A percentile compares a stretch with the other conserved stretches of the same genome.
Evolutionary conservation across 2,888 invertebrate genomes (phyloP).

Genomic region (Macaria liturata): DNA sequence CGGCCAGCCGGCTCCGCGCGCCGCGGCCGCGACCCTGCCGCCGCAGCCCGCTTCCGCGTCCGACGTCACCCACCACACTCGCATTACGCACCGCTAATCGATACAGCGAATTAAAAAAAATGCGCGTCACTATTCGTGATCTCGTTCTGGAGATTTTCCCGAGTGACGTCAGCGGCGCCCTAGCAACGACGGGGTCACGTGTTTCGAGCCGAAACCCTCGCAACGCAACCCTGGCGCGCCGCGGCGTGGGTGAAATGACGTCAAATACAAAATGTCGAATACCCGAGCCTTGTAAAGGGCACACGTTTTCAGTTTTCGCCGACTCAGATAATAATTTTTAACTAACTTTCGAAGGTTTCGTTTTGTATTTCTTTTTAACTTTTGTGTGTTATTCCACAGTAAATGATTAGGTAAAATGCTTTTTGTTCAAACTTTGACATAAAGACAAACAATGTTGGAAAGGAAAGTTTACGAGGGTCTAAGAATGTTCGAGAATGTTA

Average conservation of each 20-base stretch:
- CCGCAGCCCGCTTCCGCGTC: slow-evolving; percentile 63
- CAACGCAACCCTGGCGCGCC: slow-evolving; percentile 30
- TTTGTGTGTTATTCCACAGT: slow-evolving; percentile 25
- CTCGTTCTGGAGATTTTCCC: slow-evolving; percentile 45
- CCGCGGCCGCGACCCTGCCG: slow-evolving; percentile 59
- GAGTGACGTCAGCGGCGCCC: slow-evolving; percentile 61
- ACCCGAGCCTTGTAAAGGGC: slow-evolving; percentile 37
- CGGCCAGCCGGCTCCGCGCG: slow-evolving; percentile 42
- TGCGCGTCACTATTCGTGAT: slow-evolving; percentile 44
- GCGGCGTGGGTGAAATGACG: slow-evolving; percentile 46
- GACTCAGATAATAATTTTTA: slow-evolving; percentile 34
- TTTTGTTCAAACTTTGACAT: slow-evolving; percentile 5
- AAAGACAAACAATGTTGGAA: slow-evolving; percentile 7
- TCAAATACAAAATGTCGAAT: slow-evolving; percentile 41
- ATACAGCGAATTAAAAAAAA: slow-evolving; percentile 45
- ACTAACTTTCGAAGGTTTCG: slow-evolving; percentile 30
- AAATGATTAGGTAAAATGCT: slow-evolving; percentile 3
- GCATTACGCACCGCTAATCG: slow-evolving; percentile 43
- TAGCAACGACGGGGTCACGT: slow-evolving; percentile 49
- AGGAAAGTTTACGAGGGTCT: slow-evolving; percentile 4
- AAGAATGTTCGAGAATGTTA: slow-evolving; percentile 3
- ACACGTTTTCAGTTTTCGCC: slow-evolving; percentile 22
- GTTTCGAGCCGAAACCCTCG: slow-evolving; percentile 36
- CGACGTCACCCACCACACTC: slow-evolving; percentile 49
- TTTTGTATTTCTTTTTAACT: slow-evolving; percentile 1